phyloP scores from a whole-genome alignment of 1,140 invertebrate genomes.

The Phymorhynchus buccinoides region DNA sequence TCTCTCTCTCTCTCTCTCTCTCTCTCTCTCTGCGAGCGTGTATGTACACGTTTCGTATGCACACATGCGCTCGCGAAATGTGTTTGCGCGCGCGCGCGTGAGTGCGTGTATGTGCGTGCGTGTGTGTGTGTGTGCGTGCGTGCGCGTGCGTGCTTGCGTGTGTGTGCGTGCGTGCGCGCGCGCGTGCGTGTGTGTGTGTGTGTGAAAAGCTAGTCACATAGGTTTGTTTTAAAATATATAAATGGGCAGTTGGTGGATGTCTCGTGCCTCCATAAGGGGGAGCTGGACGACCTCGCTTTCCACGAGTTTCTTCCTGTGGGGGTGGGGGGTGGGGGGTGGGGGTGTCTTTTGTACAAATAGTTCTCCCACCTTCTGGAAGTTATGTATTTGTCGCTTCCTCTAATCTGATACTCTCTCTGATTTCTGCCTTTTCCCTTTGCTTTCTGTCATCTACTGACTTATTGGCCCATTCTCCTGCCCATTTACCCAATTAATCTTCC shows the following conservation, averaged over 20 bases:
- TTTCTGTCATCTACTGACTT: too few relatives aligned
- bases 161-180: not conserved
- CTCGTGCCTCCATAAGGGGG: not conserved
- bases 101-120: not conserved
- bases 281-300: not conserved
- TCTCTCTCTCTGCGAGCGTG: not conserved
- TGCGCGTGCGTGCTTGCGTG: not conserved
- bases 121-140: not conserved
- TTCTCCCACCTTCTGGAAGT: too few relatives aligned
- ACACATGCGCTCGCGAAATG: not conserved
- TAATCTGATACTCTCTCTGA: too few relatives aligned
- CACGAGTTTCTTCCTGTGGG: not conserved
- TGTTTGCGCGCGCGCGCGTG: not conserved
- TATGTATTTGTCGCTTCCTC: too few relatives aligned
- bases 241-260: not conserved
- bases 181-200: not conserved
- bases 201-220: not conserved
- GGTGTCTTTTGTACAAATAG: not conserved
- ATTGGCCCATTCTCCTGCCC: too few relatives aligned
- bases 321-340: not conserved
- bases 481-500: too few relatives aligned
- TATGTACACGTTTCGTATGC: too few relatives aligned
- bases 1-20: not conserved
- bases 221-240: not conserved
- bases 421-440: too few relatives aligned